Evolutionary conservation across 2,113 vertebrate species (phyloP), one percentile per base, ranked within the genome.

Genomic region (Psilopogon haemacephalus): DNA sequence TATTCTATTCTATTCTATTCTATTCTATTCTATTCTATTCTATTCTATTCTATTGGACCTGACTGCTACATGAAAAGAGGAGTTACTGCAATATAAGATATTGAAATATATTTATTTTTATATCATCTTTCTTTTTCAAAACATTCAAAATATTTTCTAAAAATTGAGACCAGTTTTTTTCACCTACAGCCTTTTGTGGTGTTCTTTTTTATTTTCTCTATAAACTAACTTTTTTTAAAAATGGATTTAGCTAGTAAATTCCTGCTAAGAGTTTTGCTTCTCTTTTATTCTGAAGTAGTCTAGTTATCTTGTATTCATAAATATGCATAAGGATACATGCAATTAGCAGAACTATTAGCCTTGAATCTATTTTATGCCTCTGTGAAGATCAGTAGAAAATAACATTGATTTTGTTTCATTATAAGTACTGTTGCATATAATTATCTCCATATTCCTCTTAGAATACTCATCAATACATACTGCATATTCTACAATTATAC

Each of bases 271-370:
- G 12, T 4, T 82, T 8, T 46, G 19, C 4, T 88, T 38, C 54
- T 85, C 88, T 93, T 93, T 88, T 38, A 75, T 72, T 93, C 35
- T 67, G 28, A 87, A 15, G 28, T 59, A 76, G 50, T 76, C 21
- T 55, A 7, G 21, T 62, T 86, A 26, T 82, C n/a, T 81, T 82
- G 30, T 59, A 35, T 82, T 92, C 85, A 85, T 83, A 95, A 94
- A 85, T 80, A 87, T 73, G 26, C 67, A 88, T 73, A 79, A 90
- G 6, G 14, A 63, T 33, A 75, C 50, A 7, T 83, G 68, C 71
- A 96, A 95, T 95, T 95, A 96, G 40, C 70, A 95, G 59, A 93
- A 88, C 77, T 86, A 79, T 95, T 95, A 94, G 19, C 77, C 95
- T 2, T 73, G 77, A 89, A 88, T 84, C 56, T 89, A 85, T 95